Percentiles rank a stretch among this genome's conserved stretches.
Evolutionary conservation across 2,113 vertebrate genomes (phyloP).

Genomic region (Equus quagga): DNA sequence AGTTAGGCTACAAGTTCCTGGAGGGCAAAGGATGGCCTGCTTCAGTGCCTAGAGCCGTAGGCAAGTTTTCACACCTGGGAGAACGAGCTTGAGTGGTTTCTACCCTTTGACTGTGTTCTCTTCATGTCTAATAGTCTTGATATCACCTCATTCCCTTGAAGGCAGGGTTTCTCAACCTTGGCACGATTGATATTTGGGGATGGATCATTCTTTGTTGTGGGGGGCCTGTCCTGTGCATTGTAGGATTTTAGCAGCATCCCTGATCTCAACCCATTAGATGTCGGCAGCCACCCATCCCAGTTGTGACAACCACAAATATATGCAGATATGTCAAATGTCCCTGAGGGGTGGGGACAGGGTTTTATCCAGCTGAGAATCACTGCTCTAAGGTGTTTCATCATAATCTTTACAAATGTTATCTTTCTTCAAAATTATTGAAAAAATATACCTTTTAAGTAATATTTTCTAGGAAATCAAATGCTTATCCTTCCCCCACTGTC

Average conservation of each 20-base stretch:
- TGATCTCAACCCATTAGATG: neutral
- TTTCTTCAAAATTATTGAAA: constrained; percentile 16
- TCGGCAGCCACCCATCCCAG: rapidly evolving
- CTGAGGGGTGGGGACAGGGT: rapidly evolving
- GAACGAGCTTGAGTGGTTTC: neutral
- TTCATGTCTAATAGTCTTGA: neutral
- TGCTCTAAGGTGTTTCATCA: neutral
- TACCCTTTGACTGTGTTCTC: neutral
- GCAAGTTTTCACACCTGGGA: neutral
- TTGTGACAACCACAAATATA: neutral
- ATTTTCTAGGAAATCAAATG: neutral
- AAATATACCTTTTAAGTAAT: neutral
- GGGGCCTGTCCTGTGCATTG: neutral
- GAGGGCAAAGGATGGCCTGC: neutral
- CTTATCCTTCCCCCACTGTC: neutral
- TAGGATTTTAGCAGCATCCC: neutral
- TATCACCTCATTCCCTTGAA: neutral
- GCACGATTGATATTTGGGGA: neutral
- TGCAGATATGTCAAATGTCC: neutral
- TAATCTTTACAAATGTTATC: neutral
- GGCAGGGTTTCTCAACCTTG: neutral
- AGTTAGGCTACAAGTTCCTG: neutral
- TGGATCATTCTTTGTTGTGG: neutral
- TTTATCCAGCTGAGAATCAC: neutral
- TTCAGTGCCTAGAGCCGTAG: neutral